Evolutionary conservation across 2,113 vertebrate species (phyloP).

Genomic region (Platysteira castanea): DNA sequence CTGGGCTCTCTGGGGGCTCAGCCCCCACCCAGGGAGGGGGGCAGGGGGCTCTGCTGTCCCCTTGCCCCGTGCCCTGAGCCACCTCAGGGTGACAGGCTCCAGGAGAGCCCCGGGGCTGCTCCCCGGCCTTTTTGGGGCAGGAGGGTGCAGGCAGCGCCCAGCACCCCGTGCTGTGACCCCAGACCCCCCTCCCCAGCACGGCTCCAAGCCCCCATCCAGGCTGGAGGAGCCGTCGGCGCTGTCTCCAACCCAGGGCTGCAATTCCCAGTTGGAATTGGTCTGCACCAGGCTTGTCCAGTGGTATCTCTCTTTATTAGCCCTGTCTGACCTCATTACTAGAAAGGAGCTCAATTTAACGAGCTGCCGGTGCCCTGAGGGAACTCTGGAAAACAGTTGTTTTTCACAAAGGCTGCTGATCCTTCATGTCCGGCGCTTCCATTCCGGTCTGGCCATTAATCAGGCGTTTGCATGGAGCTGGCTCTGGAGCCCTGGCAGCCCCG

Average conservation of each 20-base stretch:
- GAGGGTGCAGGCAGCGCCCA: neutral
- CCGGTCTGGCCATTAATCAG: conserved; percentile 20
- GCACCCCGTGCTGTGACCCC: neutral
- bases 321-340: conserved; percentile 64
- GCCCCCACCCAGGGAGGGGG: neutral
- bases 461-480: neutral
- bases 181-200: rapidly evolving
- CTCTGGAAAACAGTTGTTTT: conserved; percentile 49
- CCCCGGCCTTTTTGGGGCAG: neutral
- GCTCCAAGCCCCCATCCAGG: rapidly evolving
- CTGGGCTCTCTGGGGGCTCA: neutral
- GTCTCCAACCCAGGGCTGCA: neutral
- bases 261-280: conserved; percentile 16
- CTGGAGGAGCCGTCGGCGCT: neutral
- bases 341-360: conserved; percentile 46
- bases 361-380: conserved; percentile 7
- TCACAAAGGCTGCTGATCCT: conserved; percentile 48
- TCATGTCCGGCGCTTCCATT: neutral
- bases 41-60: neutral
- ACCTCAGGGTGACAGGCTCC: rapidly evolving
- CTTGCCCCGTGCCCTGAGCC: neutral
- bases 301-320: conserved; percentile 65
- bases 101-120: neutral
- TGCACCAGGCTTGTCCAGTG: neutral
- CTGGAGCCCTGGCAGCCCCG: neutral